These are phyloP conservation scores for Brachyrhaphis roseni DNA, from an alignment of 2,797 vertebrate genomes.

Conservation along the genomic window DNA sequence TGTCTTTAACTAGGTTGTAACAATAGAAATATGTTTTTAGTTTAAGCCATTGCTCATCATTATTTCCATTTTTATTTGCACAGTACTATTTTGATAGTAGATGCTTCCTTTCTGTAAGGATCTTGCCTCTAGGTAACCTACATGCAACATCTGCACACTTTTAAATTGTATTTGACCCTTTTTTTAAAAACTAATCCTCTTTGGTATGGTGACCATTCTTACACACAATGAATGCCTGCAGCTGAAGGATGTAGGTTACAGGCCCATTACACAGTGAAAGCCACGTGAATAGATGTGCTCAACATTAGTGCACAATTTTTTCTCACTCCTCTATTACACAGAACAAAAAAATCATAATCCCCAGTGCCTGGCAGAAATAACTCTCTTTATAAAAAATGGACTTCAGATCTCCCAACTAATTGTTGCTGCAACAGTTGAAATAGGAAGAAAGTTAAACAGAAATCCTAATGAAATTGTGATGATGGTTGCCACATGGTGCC, in stretches of 20 bases:
- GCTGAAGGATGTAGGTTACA: conserved; percentile 54
- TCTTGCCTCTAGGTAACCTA: conserved; percentile 30
- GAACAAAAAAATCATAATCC: conserved; percentile 13
- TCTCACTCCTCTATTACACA: conserved; percentile 10
- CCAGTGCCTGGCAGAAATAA: conserved; percentile 6
- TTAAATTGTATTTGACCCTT: conserved; percentile 41
- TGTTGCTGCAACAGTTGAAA: not conserved
- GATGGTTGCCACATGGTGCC: not conserved
- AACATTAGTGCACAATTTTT: conserved; percentile 11
- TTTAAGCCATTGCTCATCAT: not conserved
- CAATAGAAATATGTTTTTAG: not conserved
- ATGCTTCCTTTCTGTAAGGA: conserved; percentile 12
- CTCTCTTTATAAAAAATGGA: not conserved
- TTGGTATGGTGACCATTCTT: conserved; percentile 51
- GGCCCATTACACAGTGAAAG: conserved; percentile 30
- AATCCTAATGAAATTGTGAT: not conserved
- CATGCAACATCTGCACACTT: conserved; percentile 28
- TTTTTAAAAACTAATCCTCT: conserved; percentile 60
- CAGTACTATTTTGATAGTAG: not conserved
- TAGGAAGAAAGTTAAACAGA: no score
- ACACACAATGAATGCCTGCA: conserved; percentile 12
- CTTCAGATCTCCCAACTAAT: not conserved
- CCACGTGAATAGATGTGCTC: conserved; percentile 7
- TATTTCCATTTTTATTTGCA: not conserved
- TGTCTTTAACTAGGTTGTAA: not conserved